These are phyloP conservation scores for Talpa occidentalis DNA, from an alignment of 2,113 vertebrate species.

Conservation along the genomic window DNA sequence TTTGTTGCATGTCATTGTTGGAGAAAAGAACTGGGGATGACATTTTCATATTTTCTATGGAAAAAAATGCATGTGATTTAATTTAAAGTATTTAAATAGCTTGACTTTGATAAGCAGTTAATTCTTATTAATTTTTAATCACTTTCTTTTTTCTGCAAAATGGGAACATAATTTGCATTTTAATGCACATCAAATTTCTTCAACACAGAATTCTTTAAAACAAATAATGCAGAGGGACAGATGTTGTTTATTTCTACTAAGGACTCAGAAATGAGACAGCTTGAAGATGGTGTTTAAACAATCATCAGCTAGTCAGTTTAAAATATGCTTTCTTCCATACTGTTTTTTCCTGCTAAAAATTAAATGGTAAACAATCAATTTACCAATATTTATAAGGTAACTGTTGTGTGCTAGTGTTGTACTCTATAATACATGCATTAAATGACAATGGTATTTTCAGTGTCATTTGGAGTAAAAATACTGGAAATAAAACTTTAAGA, in stretches of 20 bases:
- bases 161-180: slow-evolving; percentile 57
- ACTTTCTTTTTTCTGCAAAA: slow-evolving; percentile 7
- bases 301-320: slow-evolving; percentile 1
- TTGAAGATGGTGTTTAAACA: slow-evolving; percentile 58
- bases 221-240: slow-evolving; percentile 64
- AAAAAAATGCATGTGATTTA: not conserved
- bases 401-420: not conserved
- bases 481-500: not conserved
- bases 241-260: slow-evolving; percentile 72
- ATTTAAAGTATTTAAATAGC: not conserved
- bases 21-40: not conserved
- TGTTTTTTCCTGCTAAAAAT: not conserved
- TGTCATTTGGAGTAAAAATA: not conserved
- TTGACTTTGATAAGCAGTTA: not conserved
- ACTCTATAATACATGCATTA: not conserved
- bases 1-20: not conserved
- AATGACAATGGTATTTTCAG: not conserved
- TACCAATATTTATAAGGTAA: slow-evolving; percentile 7
- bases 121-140: slow-evolving; percentile 8
- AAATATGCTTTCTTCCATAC: slow-evolving; percentile 47
- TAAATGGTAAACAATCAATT: not conserved
- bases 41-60: not conserved
- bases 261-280: slow-evolving; percentile 52
- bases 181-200: slow-evolving; percentile 44
- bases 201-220: slow-evolving; percentile 26